These are phyloP conservation scores for Macaria liturata DNA, from an alignment of 2,888 invertebrate genomes.

Conservation along the genomic window DNA sequence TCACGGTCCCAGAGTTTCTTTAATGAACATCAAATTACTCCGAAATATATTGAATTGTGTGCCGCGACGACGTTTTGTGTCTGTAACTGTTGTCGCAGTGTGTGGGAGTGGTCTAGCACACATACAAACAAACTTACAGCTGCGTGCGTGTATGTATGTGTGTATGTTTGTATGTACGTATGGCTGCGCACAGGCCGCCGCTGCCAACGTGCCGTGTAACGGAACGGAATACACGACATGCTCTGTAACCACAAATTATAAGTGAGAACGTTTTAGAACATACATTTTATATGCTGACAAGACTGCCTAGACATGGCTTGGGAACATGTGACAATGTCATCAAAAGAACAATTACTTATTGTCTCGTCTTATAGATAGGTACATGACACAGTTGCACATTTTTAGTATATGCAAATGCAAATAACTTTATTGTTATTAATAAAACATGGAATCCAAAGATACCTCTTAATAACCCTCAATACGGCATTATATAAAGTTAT, in stretches of 20 bases:
- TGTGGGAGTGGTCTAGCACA: constrained; percentile 54
- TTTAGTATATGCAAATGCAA: no score
- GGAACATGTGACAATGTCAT: constrained; percentile 3
- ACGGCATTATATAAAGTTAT: not conserved
- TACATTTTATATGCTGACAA: constrained; percentile 69
- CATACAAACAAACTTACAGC: constrained; percentile 12
- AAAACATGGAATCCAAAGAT: no score
- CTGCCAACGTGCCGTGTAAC: constrained; percentile 73
- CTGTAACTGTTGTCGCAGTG: constrained; percentile 64
- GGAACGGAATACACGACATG: constrained; percentile 80
- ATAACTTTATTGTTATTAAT: no score
- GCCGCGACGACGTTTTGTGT: constrained; percentile 76
- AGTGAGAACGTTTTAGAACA: constrained; percentile 80
- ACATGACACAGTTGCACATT: no score
- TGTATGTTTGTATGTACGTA: constrained; percentile 58
- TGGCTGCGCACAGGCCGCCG: constrained; percentile 53
- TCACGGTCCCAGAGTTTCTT: constrained; percentile 82
- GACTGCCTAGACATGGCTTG: constrained; percentile 35
- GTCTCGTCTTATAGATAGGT: not conserved
- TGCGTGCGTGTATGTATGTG: constrained; percentile 43
- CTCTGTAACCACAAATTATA: constrained; percentile 82
- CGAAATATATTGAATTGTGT: constrained; percentile 82
- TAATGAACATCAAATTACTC: constrained; percentile 83
- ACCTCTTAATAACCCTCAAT: no score
- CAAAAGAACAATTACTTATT: no score